Evolutionary conservation across 2,888 invertebrate species (phyloP).

Genomic region (Hypercompe scribonia): DNA sequence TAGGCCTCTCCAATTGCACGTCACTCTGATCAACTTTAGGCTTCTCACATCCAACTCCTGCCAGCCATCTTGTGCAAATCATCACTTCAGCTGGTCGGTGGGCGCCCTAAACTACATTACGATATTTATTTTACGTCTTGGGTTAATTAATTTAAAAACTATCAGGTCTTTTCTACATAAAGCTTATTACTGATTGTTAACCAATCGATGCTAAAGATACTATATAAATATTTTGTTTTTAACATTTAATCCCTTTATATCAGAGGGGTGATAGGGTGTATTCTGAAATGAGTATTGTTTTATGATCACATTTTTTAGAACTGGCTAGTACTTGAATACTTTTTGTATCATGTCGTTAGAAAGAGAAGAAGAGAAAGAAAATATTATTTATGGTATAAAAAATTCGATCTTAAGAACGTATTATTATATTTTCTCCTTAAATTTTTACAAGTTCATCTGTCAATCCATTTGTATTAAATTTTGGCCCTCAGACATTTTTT

Average conservation of each 20-base stretch:
- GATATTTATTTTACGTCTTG: background rate
- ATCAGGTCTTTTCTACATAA: background rate
- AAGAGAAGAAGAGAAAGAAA: too few relatives aligned
- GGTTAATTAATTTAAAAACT: background rate
- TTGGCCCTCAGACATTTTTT: too few relatives aligned
- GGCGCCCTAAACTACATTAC: too few relatives aligned
- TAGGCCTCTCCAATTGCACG: too few relatives aligned
- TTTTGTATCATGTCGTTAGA: too few relatives aligned
- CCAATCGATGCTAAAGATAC: conserved; percentile 25
- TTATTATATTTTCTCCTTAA: background rate
- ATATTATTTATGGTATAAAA: background rate
- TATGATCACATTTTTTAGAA: conserved; percentile 3
- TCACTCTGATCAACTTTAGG: too few relatives aligned
- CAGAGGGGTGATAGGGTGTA: conserved; percentile 35
- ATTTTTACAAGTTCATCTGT: background rate
- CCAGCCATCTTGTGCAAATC: too few relatives aligned
- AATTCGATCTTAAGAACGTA: background rate
- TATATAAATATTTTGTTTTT: conserved; percentile 45
- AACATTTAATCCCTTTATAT: conserved; percentile 44
- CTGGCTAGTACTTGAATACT: background rate
- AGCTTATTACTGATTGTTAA: conserved; percentile 35
- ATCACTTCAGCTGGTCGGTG: too few relatives aligned
- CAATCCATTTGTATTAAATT: too few relatives aligned
- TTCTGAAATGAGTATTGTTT: conserved; percentile 34
- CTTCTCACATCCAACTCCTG: too few relatives aligned